Evolutionary conservation across 1,140 invertebrate genomes (phyloP), one percentile per base, ranked within the genome.

Genomic region (Drosophila yakuba): DNA sequence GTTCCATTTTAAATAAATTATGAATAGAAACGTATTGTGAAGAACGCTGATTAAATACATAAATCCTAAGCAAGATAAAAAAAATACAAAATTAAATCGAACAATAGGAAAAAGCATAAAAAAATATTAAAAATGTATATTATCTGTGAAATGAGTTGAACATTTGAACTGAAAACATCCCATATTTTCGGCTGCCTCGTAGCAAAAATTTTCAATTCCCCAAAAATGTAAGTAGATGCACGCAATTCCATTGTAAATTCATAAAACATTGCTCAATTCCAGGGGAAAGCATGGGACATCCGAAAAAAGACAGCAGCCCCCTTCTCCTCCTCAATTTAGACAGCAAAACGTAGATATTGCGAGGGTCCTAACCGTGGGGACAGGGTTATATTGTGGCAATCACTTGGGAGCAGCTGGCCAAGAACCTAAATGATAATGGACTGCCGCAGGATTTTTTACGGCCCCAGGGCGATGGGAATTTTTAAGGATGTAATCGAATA

Each of bases 321-420:
- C 1, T 15, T 41, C 32, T 32, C 32, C 32, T 32, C 7, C 32
- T 3, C 32, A 32, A 32, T 32, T 41, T 41, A 41, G 2, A 7
- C 43, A 44, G 8, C 7, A 1, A 44, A 44, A 10, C 10, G 43
- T 45, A 45, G 17, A 20, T 11, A 45, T 45, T 3, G 15, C 17
- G 15, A 20, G 43, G 43, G 43, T 20, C 11, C 17, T 45, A 12
- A 45, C 3, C 43, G 43, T 11, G 17, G 43, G 43, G 17, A 45
- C 43, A 45, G 43, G 43, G 43, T 45, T 45, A 20, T 45, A 45
- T 44, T 44, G 41, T 15, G 15, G 15, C 43, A 45, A 12, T 45
- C 43, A 3, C 17, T 45, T 17, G 43, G 43, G 43, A 45, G 8
- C 43, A 45, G 43, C 43, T 45, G 43, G 43, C 4, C 17, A 45